Conservation (phyloP, 1,140 invertebrate species). For the Tetranychus cinnabarinus region DNA sequence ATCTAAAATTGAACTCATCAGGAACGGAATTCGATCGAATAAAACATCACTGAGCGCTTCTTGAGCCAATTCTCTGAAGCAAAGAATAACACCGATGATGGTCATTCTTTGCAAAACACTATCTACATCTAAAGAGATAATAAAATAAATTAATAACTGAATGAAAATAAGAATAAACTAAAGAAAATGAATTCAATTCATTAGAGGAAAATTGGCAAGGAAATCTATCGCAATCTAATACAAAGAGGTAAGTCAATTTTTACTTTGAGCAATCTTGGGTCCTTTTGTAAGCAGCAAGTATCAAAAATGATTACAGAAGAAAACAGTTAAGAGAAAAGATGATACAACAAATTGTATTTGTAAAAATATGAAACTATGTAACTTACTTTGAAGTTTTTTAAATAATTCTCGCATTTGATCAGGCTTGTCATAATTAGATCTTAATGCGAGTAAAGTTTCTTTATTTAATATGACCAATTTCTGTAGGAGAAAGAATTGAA, state of each 20-base stretch:
- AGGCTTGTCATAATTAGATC: conserved; percentile 88
- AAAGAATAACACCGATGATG: conserved; percentile 88
- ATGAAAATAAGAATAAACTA: conserved; percentile 9
- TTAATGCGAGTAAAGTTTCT: conserved; percentile 58
- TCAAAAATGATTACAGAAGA: conserved; percentile 3
- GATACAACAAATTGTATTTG: background rate
- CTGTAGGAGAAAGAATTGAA: conserved; percentile 18
- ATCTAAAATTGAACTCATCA: conserved; percentile 78
- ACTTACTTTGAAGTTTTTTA: conserved; percentile 47
- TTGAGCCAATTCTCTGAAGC: conserved; percentile 77
- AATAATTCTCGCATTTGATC: conserved; percentile 97
- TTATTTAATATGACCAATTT: conserved; percentile 77
- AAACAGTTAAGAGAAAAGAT: background rate
- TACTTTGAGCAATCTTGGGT: conserved; percentile 21
- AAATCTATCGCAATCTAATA: no score
- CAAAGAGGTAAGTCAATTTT: conserved; percentile 8
- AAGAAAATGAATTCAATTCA: background rate
- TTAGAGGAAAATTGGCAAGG: background rate
- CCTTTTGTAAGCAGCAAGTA: conserved; percentile 6
- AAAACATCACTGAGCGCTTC: conserved; percentile 74
- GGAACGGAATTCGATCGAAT: conserved; percentile 82
- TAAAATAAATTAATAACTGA: background rate
- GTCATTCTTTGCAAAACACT: conserved; percentile 87
- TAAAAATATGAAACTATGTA: background rate
- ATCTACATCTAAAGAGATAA: conserved; percentile 42